phyloP scores from a whole-genome alignment of 2,888 invertebrate genomes.

The Amaurobius ferox region DNA sequence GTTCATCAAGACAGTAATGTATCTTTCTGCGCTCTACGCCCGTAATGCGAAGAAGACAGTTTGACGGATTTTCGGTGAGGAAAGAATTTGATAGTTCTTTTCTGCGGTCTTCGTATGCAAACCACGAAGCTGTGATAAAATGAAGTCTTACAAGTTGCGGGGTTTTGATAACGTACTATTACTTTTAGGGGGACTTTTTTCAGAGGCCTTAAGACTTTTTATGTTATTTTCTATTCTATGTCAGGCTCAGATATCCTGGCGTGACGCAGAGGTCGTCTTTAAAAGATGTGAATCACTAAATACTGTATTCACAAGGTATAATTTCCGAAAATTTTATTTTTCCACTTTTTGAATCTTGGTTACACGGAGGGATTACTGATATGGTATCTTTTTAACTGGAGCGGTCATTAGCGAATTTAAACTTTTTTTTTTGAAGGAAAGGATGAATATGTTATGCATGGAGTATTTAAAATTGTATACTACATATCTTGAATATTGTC shows the following conservation, averaged over 20 bases:
- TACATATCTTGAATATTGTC: neutral
- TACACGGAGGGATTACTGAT: neutral
- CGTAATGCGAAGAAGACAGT: slow-evolving; percentile 61
- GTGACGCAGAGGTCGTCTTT: neutral
- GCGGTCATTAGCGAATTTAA: slow-evolving; percentile 2
- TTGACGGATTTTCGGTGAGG: slow-evolving; percentile 62
- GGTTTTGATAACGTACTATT: slow-evolving; percentile 54
- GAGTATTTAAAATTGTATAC: neutral
- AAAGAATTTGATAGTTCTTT: slow-evolving; percentile 30
- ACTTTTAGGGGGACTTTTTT: slow-evolving; percentile 37
- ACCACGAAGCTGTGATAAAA: slow-evolving; percentile 67
- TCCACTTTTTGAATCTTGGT: neutral
- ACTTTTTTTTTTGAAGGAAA: too few species aligned
- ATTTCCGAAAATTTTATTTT: slow-evolving; percentile 1
- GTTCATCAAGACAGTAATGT: slow-evolving; percentile 70
- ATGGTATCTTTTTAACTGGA: neutral
- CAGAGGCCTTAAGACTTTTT: neutral
- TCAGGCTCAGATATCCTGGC: neutral
- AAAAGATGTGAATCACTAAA: neutral
- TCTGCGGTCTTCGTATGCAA: slow-evolving; percentile 63
- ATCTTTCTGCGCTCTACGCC: slow-evolving; percentile 53
- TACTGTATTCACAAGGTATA: neutral
- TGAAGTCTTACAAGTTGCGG: slow-evolving; percentile 69
- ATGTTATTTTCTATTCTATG: slow-evolving; percentile 2
- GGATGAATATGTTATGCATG: neutral